Base-by-base conservation (phyloP, 92 coral and sea anemone species). In the Metridium senile region DNA sequence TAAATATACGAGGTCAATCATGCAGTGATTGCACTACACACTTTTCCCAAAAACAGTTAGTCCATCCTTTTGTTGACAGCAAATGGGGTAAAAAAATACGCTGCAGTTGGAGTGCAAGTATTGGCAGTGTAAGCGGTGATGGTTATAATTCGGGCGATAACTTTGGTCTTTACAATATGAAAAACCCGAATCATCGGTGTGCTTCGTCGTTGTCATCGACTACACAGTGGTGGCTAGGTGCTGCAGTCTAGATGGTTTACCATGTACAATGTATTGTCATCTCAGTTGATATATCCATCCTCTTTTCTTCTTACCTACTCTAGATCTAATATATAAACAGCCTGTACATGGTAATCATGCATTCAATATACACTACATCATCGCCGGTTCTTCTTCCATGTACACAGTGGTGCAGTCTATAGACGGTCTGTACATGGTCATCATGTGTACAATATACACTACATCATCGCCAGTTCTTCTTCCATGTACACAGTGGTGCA, bases 161-260 rank as follows among this genome's bases (percentile, higher is more conserved):
- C 29, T 76, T 76, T 76, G 81, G 81, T 0, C 11, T 0, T 33
- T 76, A 76, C 53, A 0, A 0, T 11, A 43, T 47, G 27, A 17
- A 11, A 10, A 76, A 76, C 35, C 56, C 75, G 20, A 21, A 2
- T 11, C 73, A 62, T 49, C 81, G 81, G n/a, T 76, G 81, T 26
- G 2, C 62, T 21, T 49, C 81, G 11, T 31, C 33, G 18, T 33
- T 22, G 9, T 33, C 58, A 17, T 65, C 81, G 2, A 76, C 81
- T 21, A 76, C 75, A n/a, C 81, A 76, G 26, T 61, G 71, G 27
- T 76, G 81, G 81, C 53, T 76, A 62, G 81, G 81, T 7, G 71
- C 17, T 16, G 22, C 20, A 13, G 46, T 29, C 26, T 64, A 64
- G 70, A 39, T 39, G 49, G 49, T 39, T n/a, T n/a, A n/a, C n/a